A percentile compares a stretch with the other conserved stretches of the same genome.
These are phyloP conservation scores for Linepithema humile DNA, from an alignment of 1,140 invertebrate species.

Conservation along the genomic window DNA sequence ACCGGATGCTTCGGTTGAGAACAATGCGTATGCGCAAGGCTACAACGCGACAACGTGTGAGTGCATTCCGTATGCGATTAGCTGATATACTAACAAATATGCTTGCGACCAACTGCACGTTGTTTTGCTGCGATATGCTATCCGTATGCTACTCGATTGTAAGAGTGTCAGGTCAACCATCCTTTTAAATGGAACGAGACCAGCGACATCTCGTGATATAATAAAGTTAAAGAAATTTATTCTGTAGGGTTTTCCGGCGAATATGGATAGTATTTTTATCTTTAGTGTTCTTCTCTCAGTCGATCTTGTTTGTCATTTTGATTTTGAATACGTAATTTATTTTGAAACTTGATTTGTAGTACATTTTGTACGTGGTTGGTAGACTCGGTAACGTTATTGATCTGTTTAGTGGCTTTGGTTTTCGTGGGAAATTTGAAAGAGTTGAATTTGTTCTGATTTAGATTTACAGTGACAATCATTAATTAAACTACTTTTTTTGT, in stretches of 20 bases:
- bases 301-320: not conserved
- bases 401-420: not conserved
- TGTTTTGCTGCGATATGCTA: not conserved
- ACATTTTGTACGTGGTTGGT: not conserved
- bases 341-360: not conserved
- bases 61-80: not conserved
- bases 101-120: not conserved
- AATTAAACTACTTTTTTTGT: not conserved
- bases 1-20: not conserved
- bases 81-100: not conserved
- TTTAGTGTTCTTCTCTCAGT: not conserved
- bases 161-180: not conserved
- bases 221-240: not conserved
- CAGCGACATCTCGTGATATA: constrained; percentile 28
- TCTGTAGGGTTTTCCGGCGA: not conserved
- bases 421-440: constrained; percentile 32
- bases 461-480: not conserved
- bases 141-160: too few species aligned
- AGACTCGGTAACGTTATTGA: not conserved
- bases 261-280: not conserved
- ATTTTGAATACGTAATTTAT: not conserved
- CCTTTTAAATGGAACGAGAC: not conserved
- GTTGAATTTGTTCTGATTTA: too few species aligned
- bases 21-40: not conserved
- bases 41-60: not conserved